A percentile compares a stretch with the other conserved stretches of the same genome.
phyloP scores from a whole-genome alignment of 2,113 vertebrate species.

The Pteropus alecto region DNA sequence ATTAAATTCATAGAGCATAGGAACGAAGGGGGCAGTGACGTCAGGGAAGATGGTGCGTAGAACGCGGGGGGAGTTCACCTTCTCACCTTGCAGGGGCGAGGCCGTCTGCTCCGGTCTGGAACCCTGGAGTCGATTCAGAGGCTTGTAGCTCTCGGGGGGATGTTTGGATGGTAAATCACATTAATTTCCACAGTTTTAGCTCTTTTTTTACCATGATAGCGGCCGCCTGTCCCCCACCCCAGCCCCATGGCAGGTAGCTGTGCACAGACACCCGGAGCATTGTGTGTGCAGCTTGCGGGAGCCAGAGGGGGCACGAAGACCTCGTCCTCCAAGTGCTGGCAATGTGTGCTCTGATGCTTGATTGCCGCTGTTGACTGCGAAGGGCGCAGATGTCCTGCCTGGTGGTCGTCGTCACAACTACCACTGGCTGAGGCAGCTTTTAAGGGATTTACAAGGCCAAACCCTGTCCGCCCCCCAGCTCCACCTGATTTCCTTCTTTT shows the following conservation, averaged over 20 bases:
- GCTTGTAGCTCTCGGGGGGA: too few relatives aligned
- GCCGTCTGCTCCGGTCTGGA: too few relatives aligned
- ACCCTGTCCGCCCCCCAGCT: not conserved
- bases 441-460: not conserved
- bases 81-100: too few relatives aligned
- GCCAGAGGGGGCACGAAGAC: too few relatives aligned
- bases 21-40: not conserved
- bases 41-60: too few relatives aligned
- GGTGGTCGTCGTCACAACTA: fast-evolving
- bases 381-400: too few relatives aligned
- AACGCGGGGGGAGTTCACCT: too few relatives aligned
- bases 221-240: fast-evolving
- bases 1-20: too few relatives aligned
- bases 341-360: not conserved
- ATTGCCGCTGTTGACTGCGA: not conserved
- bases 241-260: fast-evolving
- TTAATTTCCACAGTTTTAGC: not conserved
- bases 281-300: fast-evolving
- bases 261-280: fast-evolving
- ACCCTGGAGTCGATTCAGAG: not conserved
- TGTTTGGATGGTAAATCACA: fast-evolving
- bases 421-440: not conserved
- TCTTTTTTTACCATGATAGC: not conserved
- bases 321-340: too few relatives aligned
- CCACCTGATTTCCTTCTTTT: not conserved